Evolutionary conservation across 2,113 vertebrate species (phyloP), one percentile per base, ranked within the genome.

Genomic region (Puma concolor): DNA sequence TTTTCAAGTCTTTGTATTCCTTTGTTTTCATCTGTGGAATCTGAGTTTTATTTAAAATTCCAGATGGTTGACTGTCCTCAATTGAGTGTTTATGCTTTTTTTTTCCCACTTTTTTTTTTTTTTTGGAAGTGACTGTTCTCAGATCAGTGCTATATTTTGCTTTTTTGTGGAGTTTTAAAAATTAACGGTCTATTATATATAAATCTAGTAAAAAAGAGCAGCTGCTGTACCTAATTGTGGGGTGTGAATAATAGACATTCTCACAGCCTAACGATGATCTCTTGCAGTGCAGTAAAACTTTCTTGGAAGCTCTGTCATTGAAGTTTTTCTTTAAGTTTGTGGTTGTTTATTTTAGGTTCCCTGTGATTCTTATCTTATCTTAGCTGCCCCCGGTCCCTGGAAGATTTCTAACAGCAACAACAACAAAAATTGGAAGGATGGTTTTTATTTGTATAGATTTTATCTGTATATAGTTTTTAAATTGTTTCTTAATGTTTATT

Each of bases 1-100:
- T 86, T 85, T 89, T 52, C 27, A 57, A 89, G 81, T 25, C 79
- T 85, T 64, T 54, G 15, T 67, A 60, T 80, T 63, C 41, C 84
- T 95, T 77, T 97, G 88, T 91, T 97, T 96, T 90, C 69, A 15
- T 71, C 81, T 76, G 67, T 92, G 91, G 97, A 81, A 57, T 92
- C 83, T 41, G 80, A 71, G 87, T 81, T 92, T 66, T 87, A 69
- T 90, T 96, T 96, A 81, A 96, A 96, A 95, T 96, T 90, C 92
- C 97, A 95, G 86, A 82, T 54, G 94, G 29, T 8, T 77, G 91
- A 38, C 83, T 79, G 38, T 79, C 71, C 67, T 83, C 44, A 1
- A 17, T 36, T 6, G 76, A 95, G 29, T 38, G 44, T 82, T 86
- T 83, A 12, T 80, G 94, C 74, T 23, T 27, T 38, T n/a, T 94